A percentile compares a stretch with the other conserved stretches of the same genome.
Evolutionary conservation across 2,888 invertebrate genomes (phyloP).

Genomic region (Chrysolina oricalcia): DNA sequence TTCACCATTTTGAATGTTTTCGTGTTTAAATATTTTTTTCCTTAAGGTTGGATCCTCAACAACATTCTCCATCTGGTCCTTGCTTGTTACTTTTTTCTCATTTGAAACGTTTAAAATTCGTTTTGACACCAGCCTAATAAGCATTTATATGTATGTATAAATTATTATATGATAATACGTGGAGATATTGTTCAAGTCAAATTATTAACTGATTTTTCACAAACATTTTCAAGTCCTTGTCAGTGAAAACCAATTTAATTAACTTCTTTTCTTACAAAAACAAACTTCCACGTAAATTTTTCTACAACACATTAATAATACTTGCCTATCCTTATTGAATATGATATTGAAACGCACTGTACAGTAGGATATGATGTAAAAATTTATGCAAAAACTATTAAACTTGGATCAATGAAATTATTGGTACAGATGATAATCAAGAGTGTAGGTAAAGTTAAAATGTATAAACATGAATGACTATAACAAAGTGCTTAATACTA

Average conservation of each 20-base stretch:
- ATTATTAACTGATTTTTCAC: no score
- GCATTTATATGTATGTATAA: no score
- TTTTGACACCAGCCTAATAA: no score
- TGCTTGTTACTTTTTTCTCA: no score
- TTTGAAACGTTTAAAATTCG: no score
- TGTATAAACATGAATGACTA: slow-evolving; percentile 52
- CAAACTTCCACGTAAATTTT: not conserved
- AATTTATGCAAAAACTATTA: not conserved
- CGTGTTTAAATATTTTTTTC: no score
- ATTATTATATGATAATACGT: no score
- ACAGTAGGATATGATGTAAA: not conserved
- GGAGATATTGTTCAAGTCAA: no score
- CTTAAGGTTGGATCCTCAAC: no score
- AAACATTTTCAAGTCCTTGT: not conserved
- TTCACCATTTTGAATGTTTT: no score
- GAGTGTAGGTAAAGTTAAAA: slow-evolving; percentile 32
- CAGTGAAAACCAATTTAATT: not conserved
- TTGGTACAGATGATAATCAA: slow-evolving; percentile 23
- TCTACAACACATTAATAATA: not conserved
- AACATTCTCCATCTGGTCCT: no score
- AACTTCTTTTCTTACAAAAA: not conserved
- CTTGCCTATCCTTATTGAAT: not conserved
- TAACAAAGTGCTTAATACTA: slow-evolving; percentile 57
- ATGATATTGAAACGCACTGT: slow-evolving; percentile 9
- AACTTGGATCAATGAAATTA: not conserved